These are phyloP conservation scores for Pantherophis alleghaniensis DNA, from an alignment of 2,797 vertebrate genomes.

Conservation along the genomic window DNA sequence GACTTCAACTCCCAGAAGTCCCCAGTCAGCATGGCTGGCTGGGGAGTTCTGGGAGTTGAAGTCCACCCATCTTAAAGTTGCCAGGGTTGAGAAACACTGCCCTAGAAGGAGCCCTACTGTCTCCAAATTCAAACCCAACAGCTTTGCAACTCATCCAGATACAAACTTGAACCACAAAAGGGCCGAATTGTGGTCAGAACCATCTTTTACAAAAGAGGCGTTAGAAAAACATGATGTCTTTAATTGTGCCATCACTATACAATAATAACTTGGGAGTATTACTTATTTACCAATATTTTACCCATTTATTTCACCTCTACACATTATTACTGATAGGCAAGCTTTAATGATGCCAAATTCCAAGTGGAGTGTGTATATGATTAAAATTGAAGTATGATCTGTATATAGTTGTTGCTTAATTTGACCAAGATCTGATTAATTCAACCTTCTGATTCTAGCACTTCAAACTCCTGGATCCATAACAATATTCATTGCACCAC, in stretches of 20 bases:
- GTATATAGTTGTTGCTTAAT: neutral
- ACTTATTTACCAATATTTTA: neutral
- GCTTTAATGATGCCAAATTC: neutral
- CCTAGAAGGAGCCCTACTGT: neutral
- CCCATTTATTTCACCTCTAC: neutral
- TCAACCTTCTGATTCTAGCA: neutral
- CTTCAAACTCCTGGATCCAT: neutral
- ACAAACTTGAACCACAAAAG: neutral
- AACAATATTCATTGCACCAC: neutral
- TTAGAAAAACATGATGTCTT: neutral
- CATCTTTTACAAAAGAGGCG: neutral
- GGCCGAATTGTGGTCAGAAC: neutral
- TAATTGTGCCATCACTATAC: neutral
- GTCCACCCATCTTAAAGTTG: no score
- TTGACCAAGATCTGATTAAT: neutral
- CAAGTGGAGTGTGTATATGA: neutral
- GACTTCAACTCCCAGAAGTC: no score
- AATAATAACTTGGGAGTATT: neutral
- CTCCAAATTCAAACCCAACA: conserved; percentile 6
- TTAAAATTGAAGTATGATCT: neutral
- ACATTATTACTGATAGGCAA: neutral
- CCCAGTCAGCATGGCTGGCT: no score
- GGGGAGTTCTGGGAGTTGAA: no score
- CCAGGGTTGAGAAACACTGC: no score
- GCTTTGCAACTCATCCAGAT: neutral